Percentiles rank a stretch among this genome's conserved stretches.
phyloP scores from a whole-genome alignment of 2,888 invertebrate species.

The Ectemnius cavifrons region DNA sequence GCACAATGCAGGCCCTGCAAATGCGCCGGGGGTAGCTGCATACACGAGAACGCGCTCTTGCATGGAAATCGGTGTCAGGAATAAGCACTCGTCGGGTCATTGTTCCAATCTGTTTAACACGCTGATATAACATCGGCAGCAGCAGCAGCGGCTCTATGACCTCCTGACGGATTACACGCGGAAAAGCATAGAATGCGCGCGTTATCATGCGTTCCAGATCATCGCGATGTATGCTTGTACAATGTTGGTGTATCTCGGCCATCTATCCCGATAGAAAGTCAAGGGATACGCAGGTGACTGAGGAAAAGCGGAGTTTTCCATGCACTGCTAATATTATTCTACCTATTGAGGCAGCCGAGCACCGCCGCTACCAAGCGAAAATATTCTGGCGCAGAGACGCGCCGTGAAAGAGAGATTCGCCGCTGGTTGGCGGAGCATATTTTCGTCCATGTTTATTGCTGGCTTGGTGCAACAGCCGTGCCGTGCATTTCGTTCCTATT shows the following conservation, averaged over 20 bases:
- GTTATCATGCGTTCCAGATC: constrained; percentile 52
- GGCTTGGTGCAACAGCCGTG: constrained; percentile 12
- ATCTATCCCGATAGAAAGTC: constrained; percentile 30
- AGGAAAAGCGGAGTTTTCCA: constrained; percentile 31
- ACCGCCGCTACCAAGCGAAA: not conserved
- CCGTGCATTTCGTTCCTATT: not conserved
- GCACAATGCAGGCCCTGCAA: not conserved
- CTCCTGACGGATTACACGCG: constrained; percentile 25
- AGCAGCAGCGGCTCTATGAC: constrained; percentile 12
- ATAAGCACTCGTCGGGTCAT: constrained; percentile 17
- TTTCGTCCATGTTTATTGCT: too few relatives aligned
- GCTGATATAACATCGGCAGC: constrained; percentile 30
- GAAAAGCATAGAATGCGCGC: constrained; percentile 21
- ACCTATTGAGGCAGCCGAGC: not conserved
- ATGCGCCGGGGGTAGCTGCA: not conserved
- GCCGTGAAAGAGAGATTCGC: constrained; percentile 26
- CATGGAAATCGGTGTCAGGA: constrained; percentile 18
- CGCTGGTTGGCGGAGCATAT: constrained; percentile 7
- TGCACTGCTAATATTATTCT: constrained; percentile 38
- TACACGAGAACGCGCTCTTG: not conserved
- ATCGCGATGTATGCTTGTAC: not conserved
- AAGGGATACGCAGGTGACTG: constrained; percentile 8
- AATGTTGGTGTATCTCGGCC: constrained; percentile 6
- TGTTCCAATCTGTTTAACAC: constrained; percentile 54
- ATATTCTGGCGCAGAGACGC: not conserved